These are phyloP conservation scores for Natator depressus DNA, from an alignment of 2,113 vertebrate species.

Conservation along the genomic window DNA sequence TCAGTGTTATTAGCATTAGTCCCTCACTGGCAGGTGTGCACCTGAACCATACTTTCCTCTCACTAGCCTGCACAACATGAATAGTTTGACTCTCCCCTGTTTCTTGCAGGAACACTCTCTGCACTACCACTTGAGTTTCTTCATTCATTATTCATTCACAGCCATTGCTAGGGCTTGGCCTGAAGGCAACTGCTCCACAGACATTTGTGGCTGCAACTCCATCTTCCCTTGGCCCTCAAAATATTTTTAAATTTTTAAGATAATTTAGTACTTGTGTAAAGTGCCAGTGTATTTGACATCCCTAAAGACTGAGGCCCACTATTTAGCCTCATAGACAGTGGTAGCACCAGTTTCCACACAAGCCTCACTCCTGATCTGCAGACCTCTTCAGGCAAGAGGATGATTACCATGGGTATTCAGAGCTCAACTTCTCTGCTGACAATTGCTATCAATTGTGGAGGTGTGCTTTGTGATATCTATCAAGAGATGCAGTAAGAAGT, in stretches of 20 bases:
- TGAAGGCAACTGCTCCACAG: background rate
- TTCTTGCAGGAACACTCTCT: background rate
- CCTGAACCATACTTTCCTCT: background rate
- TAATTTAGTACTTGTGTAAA: background rate
- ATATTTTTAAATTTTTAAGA: background rate
- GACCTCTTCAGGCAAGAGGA: background rate
- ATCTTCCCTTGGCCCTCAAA: background rate
- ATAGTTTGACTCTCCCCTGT: background rate
- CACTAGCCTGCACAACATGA: background rate
- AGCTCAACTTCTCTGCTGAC: background rate
- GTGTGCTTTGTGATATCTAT: background rate
- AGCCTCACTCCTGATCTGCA: background rate
- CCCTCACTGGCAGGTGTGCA: background rate
- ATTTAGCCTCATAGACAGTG: background rate
- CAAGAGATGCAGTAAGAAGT: background rate
- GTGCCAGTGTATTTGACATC: background rate
- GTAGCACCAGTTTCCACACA: background rate
- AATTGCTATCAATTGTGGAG: rapidly evolving
- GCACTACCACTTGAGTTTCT: background rate
- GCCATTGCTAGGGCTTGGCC: background rate
- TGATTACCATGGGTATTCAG: background rate
- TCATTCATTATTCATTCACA: background rate
- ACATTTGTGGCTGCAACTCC: background rate
- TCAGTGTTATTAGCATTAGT: no score
- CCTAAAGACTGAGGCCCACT: background rate